Evolutionary conservation across 1,140 invertebrate genomes (phyloP).

Genomic region (Calliopsis andreniformis): DNA sequence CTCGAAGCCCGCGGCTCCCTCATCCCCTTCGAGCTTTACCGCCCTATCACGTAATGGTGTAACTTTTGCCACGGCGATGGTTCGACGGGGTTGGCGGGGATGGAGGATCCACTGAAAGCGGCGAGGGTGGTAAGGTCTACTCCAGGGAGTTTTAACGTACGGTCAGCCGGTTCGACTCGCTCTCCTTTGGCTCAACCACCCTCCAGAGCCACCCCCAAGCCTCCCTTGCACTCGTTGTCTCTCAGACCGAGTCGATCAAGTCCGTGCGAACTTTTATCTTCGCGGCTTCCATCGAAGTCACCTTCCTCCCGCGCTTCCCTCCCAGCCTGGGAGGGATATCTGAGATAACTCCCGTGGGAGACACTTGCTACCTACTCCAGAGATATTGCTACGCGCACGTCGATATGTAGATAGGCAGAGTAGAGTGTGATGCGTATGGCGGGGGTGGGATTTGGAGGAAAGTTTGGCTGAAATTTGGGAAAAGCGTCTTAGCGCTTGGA

Average conservation of each 20-base stretch:
- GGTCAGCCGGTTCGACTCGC: constrained; percentile 60
- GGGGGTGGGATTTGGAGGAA: too few relatives aligned
- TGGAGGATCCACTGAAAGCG: constrained; percentile 20
- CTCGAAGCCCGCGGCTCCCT: background rate
- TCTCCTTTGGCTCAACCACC: constrained; percentile 22
- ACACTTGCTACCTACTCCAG: background rate
- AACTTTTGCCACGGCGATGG: constrained; percentile 68
- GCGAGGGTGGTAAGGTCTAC: constrained; percentile 46
- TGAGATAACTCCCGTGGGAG: constrained; percentile 39
- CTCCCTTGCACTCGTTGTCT: constrained; percentile 23
- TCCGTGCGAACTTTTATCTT: constrained; percentile 66
- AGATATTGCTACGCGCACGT: constrained; percentile 26
- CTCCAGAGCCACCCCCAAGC: background rate
- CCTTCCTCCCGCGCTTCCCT: background rate
- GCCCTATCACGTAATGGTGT: constrained; percentile 75
- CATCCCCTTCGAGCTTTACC: constrained; percentile 60
- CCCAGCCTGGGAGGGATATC: constrained; percentile 9
- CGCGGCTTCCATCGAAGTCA: constrained; percentile 49
- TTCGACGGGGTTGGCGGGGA: constrained; percentile 3
- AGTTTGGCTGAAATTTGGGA: too few relatives aligned
- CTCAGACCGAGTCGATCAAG: constrained; percentile 54
- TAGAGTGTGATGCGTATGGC: too few relatives aligned
- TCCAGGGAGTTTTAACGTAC: constrained; percentile 73
- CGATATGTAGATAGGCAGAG: constrained; percentile 20
- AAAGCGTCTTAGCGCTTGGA: too few relatives aligned